Evolutionary conservation across 2,888 invertebrate genomes (phyloP).

Genomic region (Eupelmus urozonus): DNA sequence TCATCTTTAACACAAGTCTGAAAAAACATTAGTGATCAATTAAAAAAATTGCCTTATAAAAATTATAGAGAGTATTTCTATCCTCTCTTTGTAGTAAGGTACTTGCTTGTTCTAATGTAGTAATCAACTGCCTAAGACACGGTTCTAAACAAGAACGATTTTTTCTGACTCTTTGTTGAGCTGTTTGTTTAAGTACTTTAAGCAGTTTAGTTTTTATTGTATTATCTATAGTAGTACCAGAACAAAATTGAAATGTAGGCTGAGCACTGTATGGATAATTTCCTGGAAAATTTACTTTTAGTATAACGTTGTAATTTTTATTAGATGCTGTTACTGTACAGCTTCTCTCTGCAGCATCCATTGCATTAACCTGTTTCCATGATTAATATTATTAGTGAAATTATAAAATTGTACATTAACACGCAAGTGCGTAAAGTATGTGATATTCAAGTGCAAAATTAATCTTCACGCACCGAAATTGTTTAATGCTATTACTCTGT

Average conservation of each 20-base stretch:
- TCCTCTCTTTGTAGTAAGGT: constrained; percentile 40
- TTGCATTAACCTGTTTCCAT: constrained; percentile 75
- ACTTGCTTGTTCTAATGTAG: constrained; percentile 81
- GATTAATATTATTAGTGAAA: constrained; percentile 4
- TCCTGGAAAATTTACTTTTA: constrained; percentile 85
- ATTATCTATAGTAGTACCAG: constrained; percentile 85
- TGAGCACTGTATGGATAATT: constrained; percentile 85
- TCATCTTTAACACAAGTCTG: constrained; percentile 74
- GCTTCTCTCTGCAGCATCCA: constrained; percentile 80
- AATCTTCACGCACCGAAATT: too few species aligned
- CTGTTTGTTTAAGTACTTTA: constrained; percentile 89
- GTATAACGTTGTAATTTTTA: constrained; percentile 79
- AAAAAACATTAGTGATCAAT: constrained; percentile 8
- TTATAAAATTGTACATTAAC: too few species aligned
- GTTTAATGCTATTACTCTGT: too few species aligned
- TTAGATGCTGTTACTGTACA: constrained; percentile 81
- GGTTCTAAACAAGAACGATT: constrained; percentile 93
- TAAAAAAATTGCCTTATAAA: not conserved
- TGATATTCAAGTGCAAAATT: too few species aligned
- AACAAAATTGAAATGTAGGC: constrained; percentile 83
- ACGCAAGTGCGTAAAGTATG: too few species aligned
- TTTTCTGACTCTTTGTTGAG: constrained; percentile 89
- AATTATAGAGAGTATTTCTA: constrained; percentile 38
- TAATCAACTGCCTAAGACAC: constrained; percentile 86
- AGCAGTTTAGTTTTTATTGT: constrained; percentile 85